Base-by-base conservation (phyloP, 2,888 invertebrate genomes). In the Nasonovia ribisnigri region DNA sequence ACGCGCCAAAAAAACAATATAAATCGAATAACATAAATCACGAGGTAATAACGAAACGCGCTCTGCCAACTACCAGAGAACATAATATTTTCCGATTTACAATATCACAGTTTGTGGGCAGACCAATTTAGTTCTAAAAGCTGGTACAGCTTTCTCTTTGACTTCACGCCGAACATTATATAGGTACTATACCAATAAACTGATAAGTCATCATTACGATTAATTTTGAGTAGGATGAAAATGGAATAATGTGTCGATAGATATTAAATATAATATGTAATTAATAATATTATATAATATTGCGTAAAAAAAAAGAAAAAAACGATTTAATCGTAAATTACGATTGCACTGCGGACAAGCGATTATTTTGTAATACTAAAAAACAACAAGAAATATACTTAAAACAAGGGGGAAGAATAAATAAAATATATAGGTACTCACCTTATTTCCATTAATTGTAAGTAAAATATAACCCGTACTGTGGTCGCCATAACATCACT, bases 1-100 rank as follows among this genome's bases (percentile, higher is more conserved):
- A 46, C 46, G 90, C 10, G 42, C 90, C n/a, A 20, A 67, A 67
- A 67, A 16, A 60, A 60, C n/a, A 90, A 67, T 90, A 90, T 10
- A 46, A 67, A 90, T 90, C 60, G 90, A 67, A 60, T 42, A n/a
- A 46, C 60, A 90, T 90, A 90, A 90, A 90, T 90, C 90, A 90
- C 46, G 90, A 90, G 46, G 60, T 46, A 90, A 60, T 89, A 57
- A 90, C 60, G 90, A 60, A 90, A 90, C 29, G 5, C 29, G 46
- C n/a, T n/a, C n/a, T 42, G 26, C 42, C 2, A 24, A 24, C 88
- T 29, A 5, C 46, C 20, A n/a, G 60, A 46, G 24, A 90, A 60
- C 60, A 67, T n/a, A n/a, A n/a, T n/a, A n/a, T n/a, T 46, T 46
- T 67, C 46, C 60, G 29, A 60, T 60, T 46, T 24, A 60, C 57